Evolutionary conservation across 2,797 vertebrate genomes (phyloP).

Genomic region (Synaphobranchus kaupii): DNA sequence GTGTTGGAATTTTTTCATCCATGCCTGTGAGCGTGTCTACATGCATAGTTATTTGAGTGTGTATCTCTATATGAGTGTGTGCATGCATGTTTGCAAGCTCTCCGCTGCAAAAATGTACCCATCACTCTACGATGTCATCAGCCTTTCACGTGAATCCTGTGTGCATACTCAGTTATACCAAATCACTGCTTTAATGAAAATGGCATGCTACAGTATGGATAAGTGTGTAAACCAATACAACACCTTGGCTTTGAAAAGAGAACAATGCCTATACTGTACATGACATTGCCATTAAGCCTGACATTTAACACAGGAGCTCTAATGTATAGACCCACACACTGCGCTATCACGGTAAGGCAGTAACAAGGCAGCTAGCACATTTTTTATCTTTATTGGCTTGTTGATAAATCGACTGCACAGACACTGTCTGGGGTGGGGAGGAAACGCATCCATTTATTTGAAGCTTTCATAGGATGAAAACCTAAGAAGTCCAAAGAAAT

Average conservation of each 20-base stretch:
- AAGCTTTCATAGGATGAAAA: not conserved
- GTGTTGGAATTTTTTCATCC: not conserved
- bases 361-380: conserved; percentile 45
- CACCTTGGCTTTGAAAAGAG: conserved; percentile 19
- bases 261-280: conserved; percentile 19
- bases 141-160: conserved; percentile 25
- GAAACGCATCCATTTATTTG: conserved; percentile 11
- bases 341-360: conserved; percentile 24
- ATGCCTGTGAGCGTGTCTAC: not conserved
- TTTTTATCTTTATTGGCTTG: conserved; percentile 39
- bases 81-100: conserved; percentile 45
- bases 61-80: conserved; percentile 4
- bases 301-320: conserved; percentile 40
- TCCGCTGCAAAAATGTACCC: conserved; percentile 41
- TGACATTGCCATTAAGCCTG: conserved; percentile 38
- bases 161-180: conserved; percentile 43
- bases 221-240: conserved; percentile 10
- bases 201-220: conserved; percentile 20
- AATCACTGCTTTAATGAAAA: conserved; percentile 41
- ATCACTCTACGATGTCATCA: not conserved
- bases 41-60: conserved; percentile 15
- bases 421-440: conserved; percentile 5
- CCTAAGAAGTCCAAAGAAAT: conserved; percentile 5
- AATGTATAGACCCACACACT: conserved; percentile 36
- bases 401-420: conserved; percentile 20